Evolutionary conservation across 1,140 invertebrate genomes (phyloP).

Genomic region (Atopsyche davidsoni): DNA sequence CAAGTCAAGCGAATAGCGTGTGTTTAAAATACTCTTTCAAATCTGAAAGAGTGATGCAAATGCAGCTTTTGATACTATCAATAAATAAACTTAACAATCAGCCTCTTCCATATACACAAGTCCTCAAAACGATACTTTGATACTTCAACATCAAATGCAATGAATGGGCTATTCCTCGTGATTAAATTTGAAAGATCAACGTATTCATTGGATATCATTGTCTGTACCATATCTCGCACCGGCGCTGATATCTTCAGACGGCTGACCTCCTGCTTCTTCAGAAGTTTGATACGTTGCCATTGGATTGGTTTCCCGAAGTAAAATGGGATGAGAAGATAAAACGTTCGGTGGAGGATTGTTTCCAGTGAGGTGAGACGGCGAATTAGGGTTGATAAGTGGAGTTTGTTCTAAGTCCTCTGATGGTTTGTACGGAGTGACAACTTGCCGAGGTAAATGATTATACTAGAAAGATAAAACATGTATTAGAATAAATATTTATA

Average conservation of each 20-base stretch:
- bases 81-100: no score
- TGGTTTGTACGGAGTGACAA: conserved; percentile 82
- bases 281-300: not conserved
- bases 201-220: no score
- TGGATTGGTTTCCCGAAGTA: conserved; percentile 1
- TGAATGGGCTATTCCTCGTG: no score
- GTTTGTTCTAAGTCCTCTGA: conserved; percentile 68
- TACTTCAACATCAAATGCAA: no score
- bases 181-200: no score
- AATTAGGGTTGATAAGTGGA: conserved; percentile 46
- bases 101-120: no score
- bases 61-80: no score
- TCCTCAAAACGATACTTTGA: no score
- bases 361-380: conserved; percentile 51
- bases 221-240: not conserved
- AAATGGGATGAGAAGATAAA: conserved; percentile 33
- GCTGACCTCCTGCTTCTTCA: no score
- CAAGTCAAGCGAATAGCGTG: no score
- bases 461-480: conserved; percentile 47
- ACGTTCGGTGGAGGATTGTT: conserved; percentile 34
- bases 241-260: not conserved
- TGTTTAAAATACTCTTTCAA: no score
- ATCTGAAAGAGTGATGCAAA: no score
- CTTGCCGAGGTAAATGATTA: conserved; percentile 73
- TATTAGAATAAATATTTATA: not conserved